Conservation (phyloP, 1,140 invertebrate genomes). For the Xylocopa sonorina region DNA sequence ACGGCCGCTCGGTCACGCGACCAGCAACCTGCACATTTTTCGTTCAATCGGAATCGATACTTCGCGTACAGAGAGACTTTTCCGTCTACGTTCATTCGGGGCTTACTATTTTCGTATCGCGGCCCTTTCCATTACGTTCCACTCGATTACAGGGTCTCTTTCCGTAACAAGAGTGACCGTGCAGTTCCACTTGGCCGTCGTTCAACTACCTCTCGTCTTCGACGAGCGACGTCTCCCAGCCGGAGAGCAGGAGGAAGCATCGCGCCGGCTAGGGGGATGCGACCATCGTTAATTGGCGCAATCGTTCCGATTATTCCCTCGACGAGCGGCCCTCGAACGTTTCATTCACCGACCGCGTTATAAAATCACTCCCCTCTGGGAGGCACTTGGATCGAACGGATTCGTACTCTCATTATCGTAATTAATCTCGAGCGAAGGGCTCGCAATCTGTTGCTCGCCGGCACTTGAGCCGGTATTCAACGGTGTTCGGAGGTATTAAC, state of each 20-base stretch:
- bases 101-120: background rate
- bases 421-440: conserved; percentile 8
- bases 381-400: background rate
- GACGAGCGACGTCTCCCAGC: background rate
- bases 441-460: conserved; percentile 35
- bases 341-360: background rate
- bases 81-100: too few species aligned
- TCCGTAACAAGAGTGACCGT: conserved; percentile 22
- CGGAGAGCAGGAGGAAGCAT: background rate
- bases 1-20: conserved; percentile 13
- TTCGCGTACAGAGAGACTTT: too few species aligned
- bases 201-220: conserved; percentile 40
- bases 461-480: background rate
- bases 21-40: background rate
- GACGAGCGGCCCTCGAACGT: background rate
- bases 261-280: too few species aligned
- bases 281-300: background rate
- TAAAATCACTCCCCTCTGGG: background rate
- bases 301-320: conserved; percentile 10
- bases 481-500: too few species aligned
- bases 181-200: conserved; percentile 40
- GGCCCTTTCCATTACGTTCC: conserved; percentile 10
- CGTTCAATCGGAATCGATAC: background rate
- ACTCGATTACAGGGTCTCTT: conserved; percentile 33
- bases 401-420: conserved; percentile 23